phyloP scores from a whole-genome alignment of 1,140 invertebrate genomes.

The Brachionus paranguensis region DNA sequence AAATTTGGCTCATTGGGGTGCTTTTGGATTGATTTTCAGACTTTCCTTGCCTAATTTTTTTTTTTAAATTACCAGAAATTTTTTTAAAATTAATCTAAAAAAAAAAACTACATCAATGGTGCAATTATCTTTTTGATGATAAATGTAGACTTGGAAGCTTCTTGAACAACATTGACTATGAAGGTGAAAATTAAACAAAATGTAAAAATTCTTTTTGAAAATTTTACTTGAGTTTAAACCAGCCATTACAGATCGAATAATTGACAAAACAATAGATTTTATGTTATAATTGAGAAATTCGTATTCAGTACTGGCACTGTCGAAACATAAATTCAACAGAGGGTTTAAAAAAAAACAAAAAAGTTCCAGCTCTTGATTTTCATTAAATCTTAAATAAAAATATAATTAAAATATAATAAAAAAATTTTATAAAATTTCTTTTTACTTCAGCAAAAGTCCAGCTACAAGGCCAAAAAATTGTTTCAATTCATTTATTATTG shows the following conservation, averaged over 20 bases:
- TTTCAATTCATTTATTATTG: not conserved
- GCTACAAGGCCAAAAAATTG: not conserved
- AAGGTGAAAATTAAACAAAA: no score
- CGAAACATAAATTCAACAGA: not conserved
- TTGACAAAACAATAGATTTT: slow-evolving; percentile 25
- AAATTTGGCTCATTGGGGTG: not conserved
- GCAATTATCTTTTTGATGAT: slow-evolving; percentile 16
- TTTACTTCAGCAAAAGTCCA: not conserved
- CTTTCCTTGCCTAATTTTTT: not conserved
- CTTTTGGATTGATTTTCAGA: not conserved
- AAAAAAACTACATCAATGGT: slow-evolving; percentile 5
- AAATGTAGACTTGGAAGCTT: not conserved
- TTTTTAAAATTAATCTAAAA: not conserved
- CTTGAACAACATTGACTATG: not conserved
- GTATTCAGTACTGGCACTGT: slow-evolving; percentile 27
- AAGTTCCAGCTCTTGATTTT: slow-evolving; percentile 6
- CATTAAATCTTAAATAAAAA: slow-evolving; percentile 2
- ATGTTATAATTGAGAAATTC: not conserved
- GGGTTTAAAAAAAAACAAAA: not conserved
- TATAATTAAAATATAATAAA: not conserved
- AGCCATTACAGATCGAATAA: not conserved
- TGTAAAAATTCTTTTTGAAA: not conserved
- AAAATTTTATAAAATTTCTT: not conserved
- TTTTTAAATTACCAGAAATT: not conserved
- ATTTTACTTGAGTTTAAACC: slow-evolving; percentile 32